These are phyloP conservation scores for Scotopteryx bipunctaria DNA, from an alignment of 2,888 invertebrate genomes.

Conservation along the genomic window DNA sequence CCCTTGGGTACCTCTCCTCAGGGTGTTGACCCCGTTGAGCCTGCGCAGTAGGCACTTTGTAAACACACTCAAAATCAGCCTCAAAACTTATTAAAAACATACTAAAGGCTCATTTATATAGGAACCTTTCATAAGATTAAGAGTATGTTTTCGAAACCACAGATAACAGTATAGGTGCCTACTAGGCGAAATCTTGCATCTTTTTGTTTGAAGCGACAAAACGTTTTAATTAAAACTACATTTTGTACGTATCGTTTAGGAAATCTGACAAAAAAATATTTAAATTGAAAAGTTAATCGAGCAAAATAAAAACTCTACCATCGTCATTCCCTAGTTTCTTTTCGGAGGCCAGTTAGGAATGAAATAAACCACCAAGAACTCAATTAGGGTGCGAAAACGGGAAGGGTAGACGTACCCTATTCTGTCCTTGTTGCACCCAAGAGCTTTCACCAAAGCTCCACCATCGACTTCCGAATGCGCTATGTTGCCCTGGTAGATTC, in stretches of 20 bases:
- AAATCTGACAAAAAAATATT: too few species aligned
- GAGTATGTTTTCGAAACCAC: too few species aligned
- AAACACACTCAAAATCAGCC: not conserved
- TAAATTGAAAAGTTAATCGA: too few species aligned
- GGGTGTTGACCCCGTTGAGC: constrained; percentile 51
- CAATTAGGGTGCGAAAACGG: constrained; percentile 49
- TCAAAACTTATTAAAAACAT: not conserved
- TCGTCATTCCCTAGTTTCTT: too few species aligned
- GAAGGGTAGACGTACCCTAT: constrained; percentile 48
- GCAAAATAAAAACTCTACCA: too few species aligned
- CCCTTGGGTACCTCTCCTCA: constrained; percentile 73
- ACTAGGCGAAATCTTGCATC: too few species aligned
- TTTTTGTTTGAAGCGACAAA: too few species aligned
- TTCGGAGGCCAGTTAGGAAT: not conserved
- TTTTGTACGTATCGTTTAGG: too few species aligned
- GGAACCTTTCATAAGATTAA: too few species aligned
- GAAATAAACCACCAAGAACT: constrained; percentile 47
- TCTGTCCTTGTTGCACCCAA: constrained; percentile 59
- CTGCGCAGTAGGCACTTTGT: constrained; percentile 29
- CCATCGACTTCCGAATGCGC: constrained; percentile 42
- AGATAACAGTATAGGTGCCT: too few species aligned
- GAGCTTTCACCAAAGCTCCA: constrained; percentile 70
- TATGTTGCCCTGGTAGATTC: constrained; percentile 74
- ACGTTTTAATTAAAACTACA: too few species aligned
- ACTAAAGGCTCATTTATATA: not conserved